A percentile compares a stretch with the other conserved stretches of the same genome.
phyloP scores from a whole-genome alignment of 2,113 vertebrate species.

The Psammodynastes pulverulentus region DNA sequence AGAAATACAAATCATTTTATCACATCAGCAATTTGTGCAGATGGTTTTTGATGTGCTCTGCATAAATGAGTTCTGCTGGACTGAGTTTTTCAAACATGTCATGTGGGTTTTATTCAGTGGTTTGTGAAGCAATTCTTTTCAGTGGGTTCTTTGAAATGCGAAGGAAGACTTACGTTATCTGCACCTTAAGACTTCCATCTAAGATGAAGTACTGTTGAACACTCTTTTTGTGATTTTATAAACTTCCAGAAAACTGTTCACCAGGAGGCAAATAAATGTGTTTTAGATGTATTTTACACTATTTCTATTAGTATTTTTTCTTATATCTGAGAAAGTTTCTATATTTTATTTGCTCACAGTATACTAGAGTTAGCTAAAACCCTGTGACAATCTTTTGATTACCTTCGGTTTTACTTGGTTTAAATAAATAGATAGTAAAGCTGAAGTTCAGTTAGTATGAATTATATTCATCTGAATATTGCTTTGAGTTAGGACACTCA shows the following conservation, averaged over 20 bases:
- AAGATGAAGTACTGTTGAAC: constrained; percentile 21
- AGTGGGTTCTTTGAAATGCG: constrained; percentile 31
- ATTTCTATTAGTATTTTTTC: neutral
- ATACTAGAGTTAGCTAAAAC: constrained; percentile 14
- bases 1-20: constrained; percentile 65
- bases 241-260: constrained; percentile 18
- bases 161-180: neutral
- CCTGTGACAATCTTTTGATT: constrained; percentile 15
- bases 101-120: constrained; percentile 5
- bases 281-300: constrained; percentile 15
- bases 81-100: constrained; percentile 23
- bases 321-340: neutral
- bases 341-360: neutral
- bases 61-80: constrained; percentile 44
- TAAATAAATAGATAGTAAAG: neutral
- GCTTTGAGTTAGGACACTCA: neutral
- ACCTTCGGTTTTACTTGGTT: constrained; percentile 8
- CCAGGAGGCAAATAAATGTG: constrained; percentile 1
- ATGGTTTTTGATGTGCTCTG: constrained; percentile 58
- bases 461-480: neutral
- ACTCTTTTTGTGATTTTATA: constrained; percentile 9
- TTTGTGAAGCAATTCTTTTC: constrained; percentile 32
- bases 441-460: neutral
- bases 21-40: constrained; percentile 57
- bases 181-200: constrained; percentile 12